These are phyloP conservation scores for Heliornis fulica DNA, from an alignment of 2,113 vertebrate species.

Conservation along the genomic window DNA sequence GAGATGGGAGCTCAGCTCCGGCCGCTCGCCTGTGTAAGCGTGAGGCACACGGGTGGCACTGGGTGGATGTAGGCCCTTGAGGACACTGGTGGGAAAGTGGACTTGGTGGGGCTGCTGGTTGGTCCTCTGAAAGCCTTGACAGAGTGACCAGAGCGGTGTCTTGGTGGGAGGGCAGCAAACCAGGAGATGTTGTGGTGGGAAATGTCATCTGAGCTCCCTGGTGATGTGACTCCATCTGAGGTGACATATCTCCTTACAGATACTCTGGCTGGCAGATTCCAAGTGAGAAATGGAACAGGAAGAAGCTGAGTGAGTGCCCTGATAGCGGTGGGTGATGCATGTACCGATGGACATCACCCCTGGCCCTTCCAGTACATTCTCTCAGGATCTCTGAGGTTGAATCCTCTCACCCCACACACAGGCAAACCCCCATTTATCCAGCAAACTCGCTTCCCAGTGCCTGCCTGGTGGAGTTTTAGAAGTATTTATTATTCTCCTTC, in stretches of 20 bases:
- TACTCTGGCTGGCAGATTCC: background rate
- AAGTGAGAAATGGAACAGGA: background rate
- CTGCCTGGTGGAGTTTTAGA: conserved; percentile 2
- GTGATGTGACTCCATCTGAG: too few relatives aligned
- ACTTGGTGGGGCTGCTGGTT: background rate
- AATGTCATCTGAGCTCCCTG: background rate
- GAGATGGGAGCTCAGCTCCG: background rate
- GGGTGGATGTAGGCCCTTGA: background rate
- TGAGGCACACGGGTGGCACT: background rate
- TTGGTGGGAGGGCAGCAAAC: background rate
- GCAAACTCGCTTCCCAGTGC: conserved; percentile 41
- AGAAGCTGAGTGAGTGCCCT: background rate
- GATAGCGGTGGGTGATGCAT: background rate
- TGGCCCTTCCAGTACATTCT: background rate
- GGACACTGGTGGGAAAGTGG: too few relatives aligned
- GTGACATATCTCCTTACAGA: too few relatives aligned
- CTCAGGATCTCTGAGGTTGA: background rate
- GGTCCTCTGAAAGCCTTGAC: background rate
- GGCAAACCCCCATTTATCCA: background rate
- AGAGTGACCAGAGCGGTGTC: accelerated
- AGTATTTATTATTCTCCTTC: conserved; percentile 65
- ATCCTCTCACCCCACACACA: accelerated
- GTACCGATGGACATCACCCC: background rate
- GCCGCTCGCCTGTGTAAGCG: accelerated
- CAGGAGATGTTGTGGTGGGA: accelerated